Conservation (phyloP, 2,113 vertebrate species). For the Eptatretus burgeri region DNA sequence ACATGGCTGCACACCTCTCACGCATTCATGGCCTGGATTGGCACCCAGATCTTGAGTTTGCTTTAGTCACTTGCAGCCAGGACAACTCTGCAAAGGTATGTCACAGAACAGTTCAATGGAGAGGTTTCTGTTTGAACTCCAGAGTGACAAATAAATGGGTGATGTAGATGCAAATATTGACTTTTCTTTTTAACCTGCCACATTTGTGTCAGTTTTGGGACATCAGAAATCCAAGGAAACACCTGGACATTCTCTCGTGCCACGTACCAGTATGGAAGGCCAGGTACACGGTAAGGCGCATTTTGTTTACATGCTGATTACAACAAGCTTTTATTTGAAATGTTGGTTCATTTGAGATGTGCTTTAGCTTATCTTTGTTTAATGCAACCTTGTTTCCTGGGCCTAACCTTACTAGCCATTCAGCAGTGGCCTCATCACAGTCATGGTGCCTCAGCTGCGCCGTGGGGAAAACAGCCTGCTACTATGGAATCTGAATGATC, state of each 20-base stretch:
- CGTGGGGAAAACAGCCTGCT: constrained; percentile 63
- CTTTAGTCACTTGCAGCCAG: constrained; percentile 76
- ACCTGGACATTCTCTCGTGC: constrained; percentile 69
- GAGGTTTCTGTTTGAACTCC: background rate
- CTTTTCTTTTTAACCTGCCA: background rate
- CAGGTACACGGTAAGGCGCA: constrained; percentile 50
- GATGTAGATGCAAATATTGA: background rate
- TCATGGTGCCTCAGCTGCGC: constrained; percentile 86
- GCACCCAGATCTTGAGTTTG: constrained; percentile 77
- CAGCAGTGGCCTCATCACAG: constrained; percentile 65
- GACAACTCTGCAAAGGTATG: constrained; percentile 87
- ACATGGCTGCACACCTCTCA: constrained; percentile 75
- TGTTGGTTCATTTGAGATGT: background rate
- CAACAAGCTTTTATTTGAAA: background rate
- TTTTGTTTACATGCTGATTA: background rate
- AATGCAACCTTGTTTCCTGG: background rate
- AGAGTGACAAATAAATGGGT: background rate
- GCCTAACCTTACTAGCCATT: constrained; percentile 35
- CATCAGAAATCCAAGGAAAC: constrained; percentile 80
- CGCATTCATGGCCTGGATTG: constrained; percentile 92
- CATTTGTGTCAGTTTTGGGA: constrained; percentile 56
- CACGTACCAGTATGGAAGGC: constrained; percentile 97
- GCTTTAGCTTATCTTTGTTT: background rate
- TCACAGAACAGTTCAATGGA: background rate
- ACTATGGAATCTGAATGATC: constrained; percentile 61